Evolutionary conservation across 2,113 vertebrate genomes (phyloP).

Genomic region (Phasianus colchicus): DNA sequence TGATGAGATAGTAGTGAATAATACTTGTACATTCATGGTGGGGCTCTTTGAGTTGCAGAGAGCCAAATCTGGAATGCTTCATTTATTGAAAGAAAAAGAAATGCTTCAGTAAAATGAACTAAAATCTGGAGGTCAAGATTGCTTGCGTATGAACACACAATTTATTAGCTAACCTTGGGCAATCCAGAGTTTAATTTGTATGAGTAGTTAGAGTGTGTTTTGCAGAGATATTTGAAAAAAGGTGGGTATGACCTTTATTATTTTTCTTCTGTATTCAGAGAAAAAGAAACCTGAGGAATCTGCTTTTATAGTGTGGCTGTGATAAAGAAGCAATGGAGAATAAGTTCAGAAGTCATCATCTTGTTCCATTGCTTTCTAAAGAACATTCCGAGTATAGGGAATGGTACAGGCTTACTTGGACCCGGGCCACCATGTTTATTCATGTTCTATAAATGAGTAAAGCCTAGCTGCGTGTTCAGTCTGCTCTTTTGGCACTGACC

Average conservation of each 20-base stretch:
- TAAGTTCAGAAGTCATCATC: background rate
- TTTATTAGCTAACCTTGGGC: background rate
- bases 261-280: background rate
- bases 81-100: constrained; percentile 28
- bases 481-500: background rate
- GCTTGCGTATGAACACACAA: background rate
- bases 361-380: background rate
- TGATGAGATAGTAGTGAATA: background rate
- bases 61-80: background rate
- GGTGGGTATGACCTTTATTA: background rate
- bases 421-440: background rate
- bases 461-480: background rate
- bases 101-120: constrained; percentile 29
- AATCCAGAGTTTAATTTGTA: constrained; percentile 6
- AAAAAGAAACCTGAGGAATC: background rate
- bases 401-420: background rate
- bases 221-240: background rate
- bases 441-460: fast-evolving
- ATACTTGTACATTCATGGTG: background rate
- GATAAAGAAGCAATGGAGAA: background rate
- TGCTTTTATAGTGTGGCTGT: background rate
- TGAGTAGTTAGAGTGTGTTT: background rate
- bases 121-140: background rate
- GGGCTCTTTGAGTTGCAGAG: background rate
- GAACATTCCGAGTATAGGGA: background rate